A percentile compares a stretch with the other conserved stretches of the same genome.
Conservation (phyloP, 1,140 invertebrate species). For the Drosophila melanogaster region Release_6_plus_ISO1_MT NT_033779.5:5875501-5876000, state of each 20-base stretch:
- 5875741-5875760: slow-evolving; percentile 59
- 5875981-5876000: slow-evolving; percentile 60
- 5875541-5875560: neutral
- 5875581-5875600: slow-evolving; percentile 51
- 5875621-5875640: slow-evolving; percentile 31
- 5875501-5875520: slow-evolving; percentile 54
- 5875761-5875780: slow-evolving; percentile 72
- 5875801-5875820: slow-evolving; percentile 67
- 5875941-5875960: slow-evolving; percentile 5
- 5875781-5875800: slow-evolving; percentile 52
- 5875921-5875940: slow-evolving; percentile 43
- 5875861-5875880: slow-evolving; percentile 21
- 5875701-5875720: slow-evolving; percentile 33
- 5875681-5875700: slow-evolving; percentile 4
- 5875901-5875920: slow-evolving; percentile 24
- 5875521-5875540: neutral
- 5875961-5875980: slow-evolving; percentile 3
- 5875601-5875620: slow-evolving; percentile 61
- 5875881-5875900: neutral
- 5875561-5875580: neutral
- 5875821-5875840: slow-evolving; percentile 39
- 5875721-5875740: slow-evolving; percentile 42
- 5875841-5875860: slow-evolving; percentile 50
- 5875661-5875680: slow-evolving; percentile 13
- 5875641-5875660: slow-evolving; percentile 78